Evolutionary conservation across 92 coral and sea anemone species (phyloP), one percentile per base, ranked within the genome.

Genomic region (Phenganax marumi): DNA sequence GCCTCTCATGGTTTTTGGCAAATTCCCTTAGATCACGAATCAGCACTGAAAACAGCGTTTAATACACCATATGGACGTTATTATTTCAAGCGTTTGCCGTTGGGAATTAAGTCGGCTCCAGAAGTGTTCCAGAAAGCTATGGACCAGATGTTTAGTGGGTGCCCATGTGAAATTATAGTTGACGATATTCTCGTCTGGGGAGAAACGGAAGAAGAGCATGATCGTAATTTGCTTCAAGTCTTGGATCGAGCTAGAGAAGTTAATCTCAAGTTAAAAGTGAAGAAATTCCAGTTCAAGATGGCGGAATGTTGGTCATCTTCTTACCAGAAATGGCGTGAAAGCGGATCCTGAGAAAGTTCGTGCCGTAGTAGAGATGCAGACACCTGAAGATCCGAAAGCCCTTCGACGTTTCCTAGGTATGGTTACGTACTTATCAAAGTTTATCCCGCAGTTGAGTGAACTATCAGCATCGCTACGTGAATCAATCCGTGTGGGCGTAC

Each of bases 401-500:
- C 57, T 83, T 22, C 71, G 61, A 62, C 82, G 81, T 16, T 53
- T 83, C 24, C 50, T 83, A 16, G 86, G 86, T 8, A 17, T 84
- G 75, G 83, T 76, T 9, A 16, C 8, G 11, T 58, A 86, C 17
- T 74, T 60, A 10, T 74, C 73, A 49, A 86, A 81, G 82, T 86
- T 86, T 68, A 51, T 76, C 25, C 83, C 62, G 51, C 65, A 52
- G 12, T 73, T 86, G 55, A 76, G 85, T 12, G 85, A 85, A 22
- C 17, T 85, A 18, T 25, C 85, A 19, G 60, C 53, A 70, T 85
- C 81, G 46, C 65, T 86, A 75, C 77, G 79, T 26, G 48, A 81
- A 51, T 82, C 74, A 23, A 48, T 61, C 6, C 78, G 64, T 26
- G 70, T 68, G 58, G 88, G 68, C 13, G 65, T 70, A 21, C 16